Evolutionary conservation across 2,113 vertebrate genomes (phyloP), one percentile per base, ranked within the genome.

Genomic region (Myiozetetes cayanensis): DNA sequence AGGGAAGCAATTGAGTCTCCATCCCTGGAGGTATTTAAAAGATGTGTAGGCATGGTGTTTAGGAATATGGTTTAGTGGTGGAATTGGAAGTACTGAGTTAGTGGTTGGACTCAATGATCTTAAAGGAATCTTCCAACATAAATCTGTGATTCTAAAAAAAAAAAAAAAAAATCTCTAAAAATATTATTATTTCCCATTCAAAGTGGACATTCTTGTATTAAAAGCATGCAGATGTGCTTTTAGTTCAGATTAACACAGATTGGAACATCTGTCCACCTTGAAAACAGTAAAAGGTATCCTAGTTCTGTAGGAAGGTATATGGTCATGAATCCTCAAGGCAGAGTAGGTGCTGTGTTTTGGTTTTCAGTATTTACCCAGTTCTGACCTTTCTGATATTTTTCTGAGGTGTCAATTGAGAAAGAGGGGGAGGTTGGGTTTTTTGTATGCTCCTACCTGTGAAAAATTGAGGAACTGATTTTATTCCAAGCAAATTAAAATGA

Each of bases 11-110:
- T 16, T 6, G 47, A 63, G 1, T 58, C 28, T 13, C 24, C 37
- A 43, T 72, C 25, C 11, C 52, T 85, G 41, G 16, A 58, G 14
- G 25, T 56, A 24, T 80, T 87, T 72, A 66, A 55, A 80, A 80
- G 33, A 46, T 2, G 2, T 8, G 4, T 35, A 78, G 44, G 15
- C 0, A 1, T 55, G 46, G 28, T 2, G 6, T 19, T 77, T 35
- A 67, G n/a, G 35, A 33, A 56, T 5, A 6, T 41, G 65, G 22
- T 50, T 85, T 56, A 62, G 33, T 52, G 35, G 33, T 66, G 30
- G 37, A 17, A 52, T 70, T 43, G 39, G 35, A 19, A 66, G 21
- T 46, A 18, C 1, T 78, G 43, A 6, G 7, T 70, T 83, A 74
- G 44, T 3, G 8, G 35, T 24, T 76, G 30, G 20, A 21, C 25